Conservation (phyloP, 2,888 invertebrate genomes). For the Sussaba pulchella region DNA sequence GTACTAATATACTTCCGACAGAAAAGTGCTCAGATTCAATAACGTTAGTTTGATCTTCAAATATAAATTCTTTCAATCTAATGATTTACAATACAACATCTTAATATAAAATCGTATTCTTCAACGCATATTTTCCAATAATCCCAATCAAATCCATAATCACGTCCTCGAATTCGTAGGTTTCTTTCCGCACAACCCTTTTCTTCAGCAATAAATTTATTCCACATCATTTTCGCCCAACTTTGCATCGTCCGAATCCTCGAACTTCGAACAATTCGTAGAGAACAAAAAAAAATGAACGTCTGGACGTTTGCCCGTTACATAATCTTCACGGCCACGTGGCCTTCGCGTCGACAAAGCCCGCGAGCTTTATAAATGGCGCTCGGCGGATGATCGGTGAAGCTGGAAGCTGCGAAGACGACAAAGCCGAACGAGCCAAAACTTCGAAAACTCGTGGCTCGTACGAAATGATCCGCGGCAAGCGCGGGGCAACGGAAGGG, state of each 20-base stretch:
- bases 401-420: constrained; percentile 6
- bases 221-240: too few relatives aligned
- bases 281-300: too few relatives aligned
- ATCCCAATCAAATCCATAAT: too few relatives aligned
- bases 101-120: not conserved
- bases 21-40: too few relatives aligned
- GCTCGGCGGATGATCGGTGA: not conserved
- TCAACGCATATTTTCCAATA: not conserved
- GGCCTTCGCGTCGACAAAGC: not conserved
- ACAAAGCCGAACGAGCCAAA: not conserved
- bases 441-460: not conserved
- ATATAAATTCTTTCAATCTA: not conserved
- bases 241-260: too few relatives aligned
- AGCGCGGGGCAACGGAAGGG: constrained; percentile 24
- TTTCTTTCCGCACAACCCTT: too few relatives aligned
- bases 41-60: too few relatives aligned
- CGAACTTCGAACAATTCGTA: too few relatives aligned
- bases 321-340: constrained; percentile 21
- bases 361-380: not conserved
- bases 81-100: not conserved
- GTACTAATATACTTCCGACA: too few relatives aligned
- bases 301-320: constrained; percentile 21
- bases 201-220: too few relatives aligned
- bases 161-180: too few relatives aligned
- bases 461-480: constrained; percentile 25